phyloP scores from a whole-genome alignment of 1,140 invertebrate species.

The Bombus pyrosoma region DNA sequence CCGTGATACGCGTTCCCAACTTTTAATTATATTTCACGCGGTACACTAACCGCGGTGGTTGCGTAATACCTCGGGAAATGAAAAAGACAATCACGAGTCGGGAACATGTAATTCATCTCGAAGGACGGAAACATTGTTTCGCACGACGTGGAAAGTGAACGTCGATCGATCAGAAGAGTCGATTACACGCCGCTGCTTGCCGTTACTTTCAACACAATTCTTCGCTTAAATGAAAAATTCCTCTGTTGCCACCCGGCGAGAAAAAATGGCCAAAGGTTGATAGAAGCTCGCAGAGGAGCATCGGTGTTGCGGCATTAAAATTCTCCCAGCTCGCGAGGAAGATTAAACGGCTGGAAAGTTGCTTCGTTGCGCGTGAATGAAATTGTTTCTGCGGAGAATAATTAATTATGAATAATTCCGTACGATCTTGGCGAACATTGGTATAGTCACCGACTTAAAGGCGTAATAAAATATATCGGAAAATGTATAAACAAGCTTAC shows the following conservation, averaged over 20 bases:
- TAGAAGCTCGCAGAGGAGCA: neutral
- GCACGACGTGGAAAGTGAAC: neutral
- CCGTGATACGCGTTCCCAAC: neutral
- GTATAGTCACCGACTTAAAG: neutral
- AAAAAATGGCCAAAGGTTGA: neutral
- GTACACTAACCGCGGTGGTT: neutral
- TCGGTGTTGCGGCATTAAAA: constrained; percentile 3
- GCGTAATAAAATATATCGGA: constrained; percentile 27
- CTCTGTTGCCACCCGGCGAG: neutral
- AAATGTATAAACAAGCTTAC: constrained; percentile 46
- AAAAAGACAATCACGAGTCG: neutral
- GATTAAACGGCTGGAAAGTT: constrained; percentile 16
- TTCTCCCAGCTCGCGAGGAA: neutral
- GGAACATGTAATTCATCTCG: constrained; percentile 28
- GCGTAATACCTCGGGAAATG: constrained; percentile 36
- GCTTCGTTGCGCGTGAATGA: neutral
- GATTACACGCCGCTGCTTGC: neutral
- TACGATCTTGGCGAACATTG: neutral
- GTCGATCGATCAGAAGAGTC: neutral
- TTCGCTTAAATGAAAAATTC: constrained; percentile 9
- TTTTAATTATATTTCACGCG: constrained; percentile 35
- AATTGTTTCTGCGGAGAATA: constrained; percentile 3
- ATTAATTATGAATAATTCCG: constrained; percentile 58
- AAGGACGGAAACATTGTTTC: neutral
- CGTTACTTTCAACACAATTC: neutral